Evolutionary conservation across 2,113 vertebrate genomes (phyloP).

Genomic region (Xiphias gladius): DNA sequence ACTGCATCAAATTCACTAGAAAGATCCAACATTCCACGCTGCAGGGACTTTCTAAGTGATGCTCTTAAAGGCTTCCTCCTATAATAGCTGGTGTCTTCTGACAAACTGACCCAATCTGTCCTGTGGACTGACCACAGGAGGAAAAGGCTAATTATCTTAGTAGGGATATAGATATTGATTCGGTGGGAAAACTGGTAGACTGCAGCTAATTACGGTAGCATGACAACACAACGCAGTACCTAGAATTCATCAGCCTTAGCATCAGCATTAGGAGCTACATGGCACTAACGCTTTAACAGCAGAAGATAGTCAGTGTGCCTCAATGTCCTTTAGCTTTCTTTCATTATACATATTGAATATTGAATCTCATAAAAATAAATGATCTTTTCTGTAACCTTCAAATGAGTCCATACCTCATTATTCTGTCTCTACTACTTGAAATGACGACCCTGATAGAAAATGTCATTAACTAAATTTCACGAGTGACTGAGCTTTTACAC

Average conservation of each 20-base stretch:
- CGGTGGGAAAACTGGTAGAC: background rate
- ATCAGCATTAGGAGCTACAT: background rate
- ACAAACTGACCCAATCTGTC: background rate
- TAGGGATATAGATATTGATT: slow-evolving; percentile 7
- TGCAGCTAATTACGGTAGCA: background rate
- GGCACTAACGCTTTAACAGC: background rate
- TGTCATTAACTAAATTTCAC: slow-evolving; percentile 33
- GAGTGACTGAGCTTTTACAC: slow-evolving; percentile 17
- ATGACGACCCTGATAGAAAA: slow-evolving; percentile 11
- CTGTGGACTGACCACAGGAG: background rate
- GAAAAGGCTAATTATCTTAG: slow-evolving; percentile 19
- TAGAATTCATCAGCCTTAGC: background rate
- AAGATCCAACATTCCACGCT: background rate
- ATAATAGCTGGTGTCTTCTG: background rate
- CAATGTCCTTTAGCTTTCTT: background rate
- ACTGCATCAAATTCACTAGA: background rate
- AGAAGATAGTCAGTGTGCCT: background rate
- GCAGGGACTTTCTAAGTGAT: background rate
- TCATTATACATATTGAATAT: background rate
- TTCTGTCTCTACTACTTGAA: slow-evolving; percentile 11
- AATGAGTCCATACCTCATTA: background rate
- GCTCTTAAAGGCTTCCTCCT: background rate
- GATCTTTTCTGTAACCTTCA: background rate
- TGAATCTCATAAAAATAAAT: background rate
- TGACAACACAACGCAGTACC: background rate